phyloP scores from a whole-genome alignment of 1,140 invertebrate species.

The Drosophila kanapiae region DNA sequence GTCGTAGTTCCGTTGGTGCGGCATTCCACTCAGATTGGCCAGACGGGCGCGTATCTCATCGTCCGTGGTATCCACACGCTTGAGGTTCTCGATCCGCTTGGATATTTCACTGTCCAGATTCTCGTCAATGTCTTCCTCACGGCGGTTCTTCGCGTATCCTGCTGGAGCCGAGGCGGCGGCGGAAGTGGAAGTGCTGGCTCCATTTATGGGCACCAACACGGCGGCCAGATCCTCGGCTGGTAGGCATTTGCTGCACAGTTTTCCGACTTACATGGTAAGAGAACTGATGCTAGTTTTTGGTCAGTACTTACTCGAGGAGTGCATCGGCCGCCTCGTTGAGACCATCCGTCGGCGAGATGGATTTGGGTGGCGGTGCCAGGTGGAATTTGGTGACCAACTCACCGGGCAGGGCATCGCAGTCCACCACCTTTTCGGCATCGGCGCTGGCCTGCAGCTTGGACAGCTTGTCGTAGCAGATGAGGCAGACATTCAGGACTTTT shows the following conservation, averaged over 20 bases:
- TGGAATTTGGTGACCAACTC: conserved; percentile 60
- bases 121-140: conserved; percentile 69
- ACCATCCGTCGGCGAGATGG: conserved; percentile 62
- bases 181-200: neutral
- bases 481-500: conserved; percentile 75
- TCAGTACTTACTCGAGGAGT: conserved; percentile 57
- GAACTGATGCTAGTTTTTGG: neutral
- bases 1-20: conserved; percentile 74
- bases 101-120: conserved; percentile 86
- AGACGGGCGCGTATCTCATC: conserved; percentile 87
- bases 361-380: conserved; percentile 42
- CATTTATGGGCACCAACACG: conserved; percentile 70
- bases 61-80: conserved; percentile 79
- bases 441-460: conserved; percentile 63
- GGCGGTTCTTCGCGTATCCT: conserved; percentile 23
- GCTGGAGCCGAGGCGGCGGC: too few species aligned
- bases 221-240: conserved; percentile 62
- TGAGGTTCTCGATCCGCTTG: conserved; percentile 88
- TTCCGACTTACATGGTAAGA: neutral
- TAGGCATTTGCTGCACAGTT: conserved; percentile 46
- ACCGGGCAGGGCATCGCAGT: conserved; percentile 71
- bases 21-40: conserved; percentile 87
- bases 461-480: conserved; percentile 77
- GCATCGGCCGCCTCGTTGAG: conserved; percentile 51
- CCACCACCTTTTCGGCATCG: conserved; percentile 69